Evolutionary conservation across 2,888 invertebrate species (phyloP), one percentile per base, ranked within the genome.

Genomic region (Andrena chrysosceles): DNA sequence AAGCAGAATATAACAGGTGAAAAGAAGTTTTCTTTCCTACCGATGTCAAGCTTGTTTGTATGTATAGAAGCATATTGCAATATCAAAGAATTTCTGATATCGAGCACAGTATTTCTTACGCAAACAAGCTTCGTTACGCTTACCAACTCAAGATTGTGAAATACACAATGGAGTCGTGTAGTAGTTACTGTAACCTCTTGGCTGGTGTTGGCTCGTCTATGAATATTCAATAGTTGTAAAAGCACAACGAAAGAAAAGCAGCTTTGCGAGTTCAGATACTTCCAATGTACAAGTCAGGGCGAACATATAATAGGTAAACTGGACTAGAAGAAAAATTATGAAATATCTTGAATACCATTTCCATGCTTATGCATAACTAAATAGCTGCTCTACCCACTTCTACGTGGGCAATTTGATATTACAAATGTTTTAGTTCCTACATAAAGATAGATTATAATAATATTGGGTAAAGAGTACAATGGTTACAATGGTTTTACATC

Each of bases 41-140:
- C 13, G 23, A n/a, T 52, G 10, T 6, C 29, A 60, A 49, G 49
- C 31, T 49, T 35, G 1, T 31, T 6, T 23, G 2, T 23, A n/a
- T 48, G 29, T 6, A 49, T 0, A 23, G 16, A n/a, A 49, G 42
- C 1, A 49, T 67, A 23, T 23, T 59, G 23, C n/a, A 26, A n/a
- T 33, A 70, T 63, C 29, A 68, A 63, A 70, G 62, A 62, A 20
- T 26, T 31, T 26, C 20, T 52, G 68, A 42, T 42, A 63, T 7
- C 23, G 35, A 59, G 4, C 16, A 23, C 23, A 10, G 29, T n/a
- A 48, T 10, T 52, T 23, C 31, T 75, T 69, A 23, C 60, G 60
- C 26, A 69, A 75, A 69, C 49, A 62, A 52, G 62, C 26, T 69
- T 62, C 49, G 75, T 69, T 75, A 75, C 69, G 69, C 70, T 42